A percentile compares a stretch with the other conserved stretches of the same genome.
Evolutionary conservation across 2,888 invertebrate genomes (phyloP).

Genomic region (Monochamus alternatus): DNA sequence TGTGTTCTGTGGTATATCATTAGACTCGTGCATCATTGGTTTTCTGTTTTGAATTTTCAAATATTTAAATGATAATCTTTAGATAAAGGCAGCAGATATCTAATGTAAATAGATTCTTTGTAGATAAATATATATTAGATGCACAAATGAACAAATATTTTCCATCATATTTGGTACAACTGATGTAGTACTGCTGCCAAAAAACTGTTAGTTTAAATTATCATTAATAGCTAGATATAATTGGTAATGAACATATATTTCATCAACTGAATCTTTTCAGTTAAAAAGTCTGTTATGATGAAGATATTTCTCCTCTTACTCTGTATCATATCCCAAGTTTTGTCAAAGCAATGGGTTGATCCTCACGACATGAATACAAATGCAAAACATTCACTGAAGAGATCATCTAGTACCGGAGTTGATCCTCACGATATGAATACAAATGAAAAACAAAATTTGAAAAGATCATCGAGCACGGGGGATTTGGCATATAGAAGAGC

Average conservation of each 20-base stretch:
- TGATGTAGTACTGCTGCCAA: too few species aligned
- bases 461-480: constrained; percentile 26
- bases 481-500: neutral
- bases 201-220: too few species aligned
- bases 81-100: too few species aligned
- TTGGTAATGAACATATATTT: neutral
- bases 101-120: too few species aligned
- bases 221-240: neutral
- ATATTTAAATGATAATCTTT: too few species aligned
- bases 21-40: too few species aligned
- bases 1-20: too few species aligned
- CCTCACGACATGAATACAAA: constrained; percentile 56
- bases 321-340: constrained; percentile 15
- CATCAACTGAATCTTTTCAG: neutral
- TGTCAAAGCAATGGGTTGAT: constrained; percentile 50
- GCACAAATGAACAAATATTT: too few species aligned
- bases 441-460: constrained; percentile 42
- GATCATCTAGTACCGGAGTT: too few species aligned
- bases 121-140: too few species aligned
- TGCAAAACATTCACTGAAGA: constrained; percentile 25
- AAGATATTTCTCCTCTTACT: constrained; percentile 29
- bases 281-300: constrained; percentile 25
- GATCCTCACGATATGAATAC: constrained; percentile 45
- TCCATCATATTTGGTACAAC: too few species aligned
- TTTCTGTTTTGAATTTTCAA: too few species aligned